Conservation (phyloP, 2,113 vertebrate genomes). For the Lynx canadensis region DNA sequence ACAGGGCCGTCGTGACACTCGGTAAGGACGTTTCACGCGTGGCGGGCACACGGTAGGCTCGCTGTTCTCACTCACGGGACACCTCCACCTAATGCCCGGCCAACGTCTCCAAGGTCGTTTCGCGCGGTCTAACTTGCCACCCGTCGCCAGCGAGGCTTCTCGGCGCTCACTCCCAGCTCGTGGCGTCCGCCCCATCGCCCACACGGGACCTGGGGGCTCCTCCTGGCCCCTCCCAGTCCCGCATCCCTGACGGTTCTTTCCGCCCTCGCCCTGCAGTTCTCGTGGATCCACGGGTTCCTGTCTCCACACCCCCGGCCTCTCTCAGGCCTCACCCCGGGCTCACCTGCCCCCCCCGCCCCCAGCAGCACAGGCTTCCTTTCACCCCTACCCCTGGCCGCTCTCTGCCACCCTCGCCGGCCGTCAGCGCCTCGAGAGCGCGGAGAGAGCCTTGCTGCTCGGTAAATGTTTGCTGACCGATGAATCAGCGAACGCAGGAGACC, state of each 20-base stretch:
- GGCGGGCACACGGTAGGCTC: neutral
- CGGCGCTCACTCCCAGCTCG: rapidly evolving
- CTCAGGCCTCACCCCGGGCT: neutral
- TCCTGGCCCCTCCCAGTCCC: neutral
- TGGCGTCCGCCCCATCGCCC: neutral
- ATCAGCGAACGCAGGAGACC: neutral
- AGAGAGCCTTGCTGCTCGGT: neutral
- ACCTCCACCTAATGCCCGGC: neutral
- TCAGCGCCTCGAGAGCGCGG: neutral
- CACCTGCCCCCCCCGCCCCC: neutral
- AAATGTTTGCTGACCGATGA: neutral
- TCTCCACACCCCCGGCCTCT: rapidly evolving
- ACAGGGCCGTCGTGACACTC: neutral
- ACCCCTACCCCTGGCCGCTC: neutral
- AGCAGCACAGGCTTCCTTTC: neutral
- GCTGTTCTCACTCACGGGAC: neutral
- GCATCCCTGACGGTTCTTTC: rapidly evolving
- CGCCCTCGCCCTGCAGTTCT: neutral
- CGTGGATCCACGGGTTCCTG: rapidly evolving
- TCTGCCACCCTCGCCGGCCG: neutral
- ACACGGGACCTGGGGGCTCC: neutral
- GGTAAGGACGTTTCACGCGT: rapidly evolving
- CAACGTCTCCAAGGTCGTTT: neutral
- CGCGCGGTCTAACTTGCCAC: rapidly evolving
- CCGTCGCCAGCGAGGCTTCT: neutral